A percentile compares a stretch with the other conserved stretches of the same genome.
Evolutionary conservation across 2,888 invertebrate species (phyloP).

Genomic region (Eupithecia exiguata): DNA sequence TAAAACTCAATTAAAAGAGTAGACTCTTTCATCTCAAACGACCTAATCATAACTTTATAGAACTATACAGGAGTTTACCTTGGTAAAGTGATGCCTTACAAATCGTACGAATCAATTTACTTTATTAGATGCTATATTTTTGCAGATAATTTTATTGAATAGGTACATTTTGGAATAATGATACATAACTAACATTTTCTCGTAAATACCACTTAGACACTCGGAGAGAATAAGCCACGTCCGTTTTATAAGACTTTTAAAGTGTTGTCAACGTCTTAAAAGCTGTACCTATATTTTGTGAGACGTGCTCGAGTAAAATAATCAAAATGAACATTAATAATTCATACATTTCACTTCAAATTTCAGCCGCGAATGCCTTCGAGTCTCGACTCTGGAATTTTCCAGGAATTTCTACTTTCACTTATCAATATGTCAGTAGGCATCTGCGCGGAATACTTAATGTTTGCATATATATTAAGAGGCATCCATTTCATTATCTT

Average conservation of each 20-base stretch:
- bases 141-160: neutral
- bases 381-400: constrained; percentile 3
- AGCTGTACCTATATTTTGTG: neutral
- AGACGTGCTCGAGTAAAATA: neutral
- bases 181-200: too few species aligned
- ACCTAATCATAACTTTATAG: neutral
- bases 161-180: too few species aligned
- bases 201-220: neutral
- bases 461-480: constrained; percentile 23
- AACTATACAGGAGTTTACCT: neutral
- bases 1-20: constrained; percentile 3
- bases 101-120: neutral
- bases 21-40: neutral
- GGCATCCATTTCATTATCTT: constrained; percentile 16
- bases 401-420: constrained; percentile 22
- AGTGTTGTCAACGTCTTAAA: neutral
- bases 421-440: constrained; percentile 33
- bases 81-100: neutral
- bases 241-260: neutral
- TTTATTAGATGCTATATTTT: neutral
- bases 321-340: constrained; percentile 13
- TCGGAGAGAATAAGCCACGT: neutral
- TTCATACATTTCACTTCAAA: constrained; percentile 10
- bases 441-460: constrained; percentile 25
- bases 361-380: constrained; percentile 10